Base-by-base conservation (phyloP, 2,797 vertebrate species). In the Tangara arthus region DNA sequence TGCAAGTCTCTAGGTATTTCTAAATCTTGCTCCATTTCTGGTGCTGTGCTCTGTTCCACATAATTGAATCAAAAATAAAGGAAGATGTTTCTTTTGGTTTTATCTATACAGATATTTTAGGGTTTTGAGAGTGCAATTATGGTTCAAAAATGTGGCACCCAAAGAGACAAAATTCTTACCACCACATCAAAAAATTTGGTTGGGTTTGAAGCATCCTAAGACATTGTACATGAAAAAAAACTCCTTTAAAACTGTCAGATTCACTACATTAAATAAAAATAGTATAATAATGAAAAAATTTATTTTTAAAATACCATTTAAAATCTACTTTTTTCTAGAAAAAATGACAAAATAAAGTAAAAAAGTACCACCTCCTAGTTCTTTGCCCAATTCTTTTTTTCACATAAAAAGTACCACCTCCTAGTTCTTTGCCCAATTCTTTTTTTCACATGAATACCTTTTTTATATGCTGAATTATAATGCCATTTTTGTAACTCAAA, bases 51-150 rank as follows among this genome's bases (percentile, higher is more conserved):
- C 75, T 5, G 5, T 64, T 84, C n/a, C 17, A 18, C 5, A 3
- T 16, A 39, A 23, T 15, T 55, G 9, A 65, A 92, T 37, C 0
- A 50, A 78, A 91, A 69, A 46, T 16, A 35, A 52, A 35, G 24
- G 8, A 16, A 66, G 26, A 49, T 0, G 1, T 0, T 21, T 49
- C 21, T 47, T 23, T 22, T 14, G 3, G 15, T 19, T 17, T 3
- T 19, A 21, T 82, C 76, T 52, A 5, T 46, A 24, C 22, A 19
- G 16, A 2, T 8, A 50, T 57, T 94, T 84, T 68, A 76, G 16
- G 7, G 17, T 79, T 79, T 65, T 72, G 32, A 61, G 13, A 52
- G 27, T 61, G 15, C 39, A 82, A 21, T 35, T 53, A 41, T 5
- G 8, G 11, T 61, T 68, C 28, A 82, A 87, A 30, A 11, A 75